Evolutionary conservation across 2,797 vertebrate genomes (phyloP).

Genomic region (Leucoraja ocellata): DNA sequence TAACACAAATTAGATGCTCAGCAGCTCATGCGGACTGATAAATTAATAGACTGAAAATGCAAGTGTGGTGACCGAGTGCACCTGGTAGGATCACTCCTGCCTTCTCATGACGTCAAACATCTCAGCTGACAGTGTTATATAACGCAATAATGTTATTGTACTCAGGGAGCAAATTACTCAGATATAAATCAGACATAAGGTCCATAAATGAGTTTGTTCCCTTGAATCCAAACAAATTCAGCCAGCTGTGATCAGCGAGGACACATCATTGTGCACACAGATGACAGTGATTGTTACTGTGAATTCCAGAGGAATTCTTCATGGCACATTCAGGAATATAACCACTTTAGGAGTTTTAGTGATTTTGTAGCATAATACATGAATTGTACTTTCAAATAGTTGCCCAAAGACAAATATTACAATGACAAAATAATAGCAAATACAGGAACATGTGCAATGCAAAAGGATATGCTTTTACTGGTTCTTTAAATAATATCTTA

Average conservation of each 20-base stretch:
- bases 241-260: conserved; percentile 20
- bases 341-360: conserved; percentile 47
- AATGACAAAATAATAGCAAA: conserved; percentile 43
- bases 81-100: neutral
- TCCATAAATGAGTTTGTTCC: neutral
- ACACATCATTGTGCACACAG: conserved; percentile 38
- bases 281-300: conserved; percentile 40
- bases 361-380: conserved; percentile 52
- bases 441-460: conserved; percentile 36
- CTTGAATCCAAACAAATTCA: conserved; percentile 19
- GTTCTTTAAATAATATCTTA: conserved; percentile 40
- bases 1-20: too few relatives aligned
- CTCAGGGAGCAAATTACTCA: neutral
- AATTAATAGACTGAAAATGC: neutral
- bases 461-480: conserved; percentile 35
- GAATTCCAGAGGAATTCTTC: conserved; percentile 43
- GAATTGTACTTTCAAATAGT: conserved; percentile 49
- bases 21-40: too few relatives aligned
- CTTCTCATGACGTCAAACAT: neutral
- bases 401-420: conserved; percentile 47
- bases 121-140: neutral
- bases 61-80: neutral
- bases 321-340: conserved; percentile 47
- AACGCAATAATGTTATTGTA: neutral
- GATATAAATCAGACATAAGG: neutral